phyloP scores from a whole-genome alignment of 2,797 vertebrate genomes.

The Melanotaenia maccullochi region DNA sequence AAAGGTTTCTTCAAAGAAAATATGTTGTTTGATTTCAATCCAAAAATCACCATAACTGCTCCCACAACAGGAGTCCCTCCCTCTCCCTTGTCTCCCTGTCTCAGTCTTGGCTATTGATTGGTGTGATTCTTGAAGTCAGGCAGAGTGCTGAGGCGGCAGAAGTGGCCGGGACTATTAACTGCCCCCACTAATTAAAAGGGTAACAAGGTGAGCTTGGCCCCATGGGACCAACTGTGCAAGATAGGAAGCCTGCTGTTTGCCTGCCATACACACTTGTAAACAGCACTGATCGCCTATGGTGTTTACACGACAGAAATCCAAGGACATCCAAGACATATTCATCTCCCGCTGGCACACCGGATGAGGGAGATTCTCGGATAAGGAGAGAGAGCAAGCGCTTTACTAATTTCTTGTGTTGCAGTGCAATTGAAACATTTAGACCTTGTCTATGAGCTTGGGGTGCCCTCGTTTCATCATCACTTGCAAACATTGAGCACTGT shows the following conservation, averaged over 20 bases:
- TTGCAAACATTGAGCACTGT: slow-evolving; percentile 62
- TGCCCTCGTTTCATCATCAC: slow-evolving; percentile 51
- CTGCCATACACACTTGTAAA: slow-evolving; percentile 55
- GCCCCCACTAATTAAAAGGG: slow-evolving; percentile 85
- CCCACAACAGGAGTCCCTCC: slow-evolving; percentile 11
- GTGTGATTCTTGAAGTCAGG: slow-evolving; percentile 67
- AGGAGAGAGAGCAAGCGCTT: slow-evolving; percentile 31
- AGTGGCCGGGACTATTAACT: slow-evolving; percentile 78
- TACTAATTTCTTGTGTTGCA: slow-evolving; percentile 62
- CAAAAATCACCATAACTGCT: slow-evolving; percentile 37
- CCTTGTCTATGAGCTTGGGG: slow-evolving; percentile 48
- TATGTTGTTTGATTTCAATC: slow-evolving; percentile 45
- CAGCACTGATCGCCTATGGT: slow-evolving; percentile 61
- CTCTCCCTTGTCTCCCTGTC: slow-evolving; percentile 21
- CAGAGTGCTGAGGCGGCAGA: slow-evolving; percentile 79
- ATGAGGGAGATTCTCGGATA: slow-evolving; percentile 60
- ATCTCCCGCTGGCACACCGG: slow-evolving; percentile 55
- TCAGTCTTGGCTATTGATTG: slow-evolving; percentile 73
- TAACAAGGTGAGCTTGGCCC: slow-evolving; percentile 81
- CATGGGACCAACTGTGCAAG: slow-evolving; percentile 50
- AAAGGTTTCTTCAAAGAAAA: slow-evolving; percentile 52
- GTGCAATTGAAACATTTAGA: slow-evolving; percentile 64
- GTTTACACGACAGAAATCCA: slow-evolving; percentile 66
- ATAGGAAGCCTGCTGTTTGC: slow-evolving; percentile 51
- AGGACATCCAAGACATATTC: slow-evolving; percentile 69